Evolutionary conservation across 2,797 vertebrate species (phyloP), one percentile per base, ranked within the genome.

Genomic region (Nannoperca australis): DNA sequence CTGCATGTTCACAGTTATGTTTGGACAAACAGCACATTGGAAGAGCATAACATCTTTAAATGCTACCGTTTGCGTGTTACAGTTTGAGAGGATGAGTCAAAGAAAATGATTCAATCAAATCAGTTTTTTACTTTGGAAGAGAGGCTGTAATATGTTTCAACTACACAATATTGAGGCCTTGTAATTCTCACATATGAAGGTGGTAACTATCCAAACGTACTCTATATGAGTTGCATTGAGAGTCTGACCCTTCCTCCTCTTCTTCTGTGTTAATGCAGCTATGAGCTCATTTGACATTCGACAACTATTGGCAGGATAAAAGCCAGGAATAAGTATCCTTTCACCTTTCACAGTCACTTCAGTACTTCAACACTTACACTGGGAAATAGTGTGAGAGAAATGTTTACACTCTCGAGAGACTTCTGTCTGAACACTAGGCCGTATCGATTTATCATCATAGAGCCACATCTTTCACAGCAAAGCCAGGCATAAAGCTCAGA

Each of bases 371-470:
- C 74, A 81, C 84, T 85, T 78, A 74, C 64, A 58, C 68, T 47
- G 70, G 53, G 82, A 89, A 88, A 88, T 78, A 69, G 88, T 90
- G 89, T 69, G 70, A 90, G 85, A 85, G 85, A 91, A 90, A 81
- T 91, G 90, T 93, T 94, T 93, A 93, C 49, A 78, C 73, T 82
- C 40, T 56, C 9, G 5, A 82, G 81, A 84, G 77, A 64, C 71
- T 66, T 69, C 34, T 79, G 83, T 81, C 83, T 79, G 85, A 89
- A 79, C 73, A 66, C 80, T 36, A 8, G 44, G 69, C 65, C 24
- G 3, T 54, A 67, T 70, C 84, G 79, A 93, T 91, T 89, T 70
- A 92, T 87, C 75, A 86, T 83, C 73, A 65, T 17, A 61, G 65
- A 79, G 61, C 20, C 62, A 44, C 62, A 81, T 85, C 62, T 88